Conservation (phyloP, 2,113 vertebrate species). For the Bagarius yarrelli region DNA sequence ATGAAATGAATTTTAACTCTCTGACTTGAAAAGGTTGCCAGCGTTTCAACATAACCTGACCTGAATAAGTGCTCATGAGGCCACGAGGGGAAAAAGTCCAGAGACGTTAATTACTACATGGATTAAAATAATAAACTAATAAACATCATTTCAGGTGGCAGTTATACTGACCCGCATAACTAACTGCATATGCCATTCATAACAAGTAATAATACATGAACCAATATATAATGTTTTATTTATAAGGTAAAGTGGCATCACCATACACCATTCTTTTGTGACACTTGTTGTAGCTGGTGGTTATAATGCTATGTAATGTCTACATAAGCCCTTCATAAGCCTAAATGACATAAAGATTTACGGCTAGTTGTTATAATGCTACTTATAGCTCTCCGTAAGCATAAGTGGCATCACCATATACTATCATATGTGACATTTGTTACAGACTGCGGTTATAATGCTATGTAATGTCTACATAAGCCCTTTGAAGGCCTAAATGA, state of each 20-base stretch:
- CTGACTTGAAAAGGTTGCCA: conserved; percentile 57
- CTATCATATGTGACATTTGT: too few relatives aligned
- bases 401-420: too few relatives aligned
- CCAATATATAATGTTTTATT: background rate
- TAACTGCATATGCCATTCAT: background rate
- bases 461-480: background rate
- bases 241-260: background rate
- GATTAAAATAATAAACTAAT: background rate
- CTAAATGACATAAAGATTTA: background rate
- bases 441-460: too few relatives aligned
- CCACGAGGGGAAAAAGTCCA: background rate
- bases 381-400: background rate
- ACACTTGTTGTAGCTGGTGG: background rate
- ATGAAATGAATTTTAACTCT: conserved; percentile 68
- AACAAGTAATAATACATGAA: background rate
- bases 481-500: too few relatives aligned
- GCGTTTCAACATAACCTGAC: conserved; percentile 55
- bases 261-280: background rate
- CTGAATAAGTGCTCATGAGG: conserved; percentile 51
- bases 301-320: background rate
- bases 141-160: background rate
- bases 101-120: background rate
- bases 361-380: background rate
- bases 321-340: background rate
- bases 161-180: background rate